Evolutionary conservation across 2,888 invertebrate species (phyloP).

Genomic region (Megaustenia siamemsis): DNA sequence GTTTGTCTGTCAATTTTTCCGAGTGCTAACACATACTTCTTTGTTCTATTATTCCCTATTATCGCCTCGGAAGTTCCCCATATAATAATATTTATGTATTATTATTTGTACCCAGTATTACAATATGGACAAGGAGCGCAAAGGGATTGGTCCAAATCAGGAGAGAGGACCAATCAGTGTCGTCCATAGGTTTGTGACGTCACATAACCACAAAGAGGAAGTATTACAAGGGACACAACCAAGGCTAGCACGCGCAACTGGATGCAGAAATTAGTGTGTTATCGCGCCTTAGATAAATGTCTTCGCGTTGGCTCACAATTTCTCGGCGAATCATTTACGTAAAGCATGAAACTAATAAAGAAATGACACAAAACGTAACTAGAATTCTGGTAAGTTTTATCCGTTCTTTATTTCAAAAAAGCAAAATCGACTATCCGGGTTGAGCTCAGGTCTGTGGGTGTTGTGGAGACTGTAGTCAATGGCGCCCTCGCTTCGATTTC

Average conservation of each 20-base stretch:
- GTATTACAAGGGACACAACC: constrained; percentile 52
- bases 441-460: neutral
- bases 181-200: constrained; percentile 15
- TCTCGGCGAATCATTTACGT: neutral
- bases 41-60: no score
- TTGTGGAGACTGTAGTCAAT: constrained; percentile 10
- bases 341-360: neutral
- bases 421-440: neutral
- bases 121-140: no score
- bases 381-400: neutral
- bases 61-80: no score
- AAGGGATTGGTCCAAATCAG: neutral
- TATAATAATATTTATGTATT: no score
- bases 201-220: constrained; percentile 64
- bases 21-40: no score
- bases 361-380: neutral
- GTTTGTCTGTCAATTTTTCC: no score
- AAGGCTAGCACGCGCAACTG: neutral
- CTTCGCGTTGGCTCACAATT: neutral
- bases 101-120: no score
- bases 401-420: neutral
- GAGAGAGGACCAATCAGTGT: constrained; percentile 7
- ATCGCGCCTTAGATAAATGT: constrained; percentile 35
- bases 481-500: constrained; percentile 32
- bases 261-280: constrained; percentile 40